phyloP scores from a whole-genome alignment of 2,888 invertebrate species.

The Drosophila robusta region DNA sequence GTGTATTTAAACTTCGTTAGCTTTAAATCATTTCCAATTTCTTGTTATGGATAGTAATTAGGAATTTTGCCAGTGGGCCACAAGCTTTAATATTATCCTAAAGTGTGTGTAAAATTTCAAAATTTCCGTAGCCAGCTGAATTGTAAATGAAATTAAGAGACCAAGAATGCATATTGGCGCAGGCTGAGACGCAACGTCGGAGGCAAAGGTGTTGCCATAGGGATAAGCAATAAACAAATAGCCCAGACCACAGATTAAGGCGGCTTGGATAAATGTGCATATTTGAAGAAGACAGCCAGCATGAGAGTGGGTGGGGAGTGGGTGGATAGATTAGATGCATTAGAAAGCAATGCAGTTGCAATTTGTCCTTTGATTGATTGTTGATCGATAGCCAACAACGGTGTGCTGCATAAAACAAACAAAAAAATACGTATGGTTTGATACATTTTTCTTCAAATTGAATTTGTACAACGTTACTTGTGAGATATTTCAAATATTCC shows the following conservation, averaged over 20 bases:
- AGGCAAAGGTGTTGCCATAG: constrained; percentile 15
- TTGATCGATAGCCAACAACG: constrained; percentile 10
- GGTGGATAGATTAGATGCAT: constrained; percentile 3
- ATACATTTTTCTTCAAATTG: background rate
- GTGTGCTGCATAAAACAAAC: background rate
- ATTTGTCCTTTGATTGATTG: constrained; percentile 38
- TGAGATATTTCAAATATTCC: background rate
- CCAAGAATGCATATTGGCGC: constrained; percentile 6
- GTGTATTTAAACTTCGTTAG: constrained; percentile 1
- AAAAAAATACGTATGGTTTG: background rate
- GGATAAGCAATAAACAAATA: constrained; percentile 42
- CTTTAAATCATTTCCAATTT: background rate
- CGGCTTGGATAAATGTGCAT: constrained; percentile 10
- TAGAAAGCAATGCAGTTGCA: constrained; percentile 36
- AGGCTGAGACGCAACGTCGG: background rate
- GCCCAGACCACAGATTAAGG: constrained; percentile 13
- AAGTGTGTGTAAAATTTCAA: constrained; percentile 28
- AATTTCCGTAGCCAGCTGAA: constrained; percentile 14
- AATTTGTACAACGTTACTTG: background rate
- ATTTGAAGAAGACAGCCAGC: background rate
- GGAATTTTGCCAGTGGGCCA: constrained; percentile 11
- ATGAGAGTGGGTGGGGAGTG: background rate
- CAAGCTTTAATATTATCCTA: constrained; percentile 12
- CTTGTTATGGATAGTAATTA: constrained; percentile 18
- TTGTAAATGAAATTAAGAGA: constrained; percentile 49